phyloP scores from a whole-genome alignment of 1,140 invertebrate genomes.

The Drosophila sucinea region DNA sequence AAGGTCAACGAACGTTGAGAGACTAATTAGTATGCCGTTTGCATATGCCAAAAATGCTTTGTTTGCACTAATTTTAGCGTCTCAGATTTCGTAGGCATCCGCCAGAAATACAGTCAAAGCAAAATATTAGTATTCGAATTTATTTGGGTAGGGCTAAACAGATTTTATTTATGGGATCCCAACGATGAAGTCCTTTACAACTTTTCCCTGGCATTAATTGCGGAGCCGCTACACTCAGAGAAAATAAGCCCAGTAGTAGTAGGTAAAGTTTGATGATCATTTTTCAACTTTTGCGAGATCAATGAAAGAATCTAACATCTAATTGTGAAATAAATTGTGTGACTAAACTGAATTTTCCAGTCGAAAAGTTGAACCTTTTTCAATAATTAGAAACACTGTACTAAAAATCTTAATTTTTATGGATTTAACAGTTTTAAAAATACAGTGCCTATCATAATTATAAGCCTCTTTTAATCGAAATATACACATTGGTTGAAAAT shows the following conservation, averaged over 20 bases:
- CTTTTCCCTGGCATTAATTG: too few relatives aligned
- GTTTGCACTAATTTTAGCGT: conserved; percentile 71
- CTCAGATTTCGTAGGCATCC: conserved; percentile 25
- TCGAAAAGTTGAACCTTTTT: too few relatives aligned
- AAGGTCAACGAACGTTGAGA: conserved; percentile 3
- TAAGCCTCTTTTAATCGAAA: too few relatives aligned
- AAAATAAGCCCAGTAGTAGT: too few relatives aligned
- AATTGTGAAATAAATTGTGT: not conserved
- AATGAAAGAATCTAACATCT: not conserved
- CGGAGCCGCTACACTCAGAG: too few relatives aligned
- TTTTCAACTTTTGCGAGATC: too few relatives aligned
- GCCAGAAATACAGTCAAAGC: not conserved
- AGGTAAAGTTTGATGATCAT: too few relatives aligned
- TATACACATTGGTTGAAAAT: too few relatives aligned
- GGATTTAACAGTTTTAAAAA: too few relatives aligned
- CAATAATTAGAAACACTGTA: too few relatives aligned
- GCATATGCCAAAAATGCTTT: conserved; percentile 69
- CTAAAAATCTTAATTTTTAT: too few relatives aligned
- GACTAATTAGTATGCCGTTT: conserved; percentile 72
- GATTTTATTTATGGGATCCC: not conserved
- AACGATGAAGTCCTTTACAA: not conserved
- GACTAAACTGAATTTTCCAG: not conserved
- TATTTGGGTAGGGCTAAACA: not conserved
- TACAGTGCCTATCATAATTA: too few relatives aligned
- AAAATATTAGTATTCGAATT: conserved; percentile 1